phyloP scores from a whole-genome alignment of 1,140 invertebrate genomes.

The Trichonephila inaurata region DNA sequence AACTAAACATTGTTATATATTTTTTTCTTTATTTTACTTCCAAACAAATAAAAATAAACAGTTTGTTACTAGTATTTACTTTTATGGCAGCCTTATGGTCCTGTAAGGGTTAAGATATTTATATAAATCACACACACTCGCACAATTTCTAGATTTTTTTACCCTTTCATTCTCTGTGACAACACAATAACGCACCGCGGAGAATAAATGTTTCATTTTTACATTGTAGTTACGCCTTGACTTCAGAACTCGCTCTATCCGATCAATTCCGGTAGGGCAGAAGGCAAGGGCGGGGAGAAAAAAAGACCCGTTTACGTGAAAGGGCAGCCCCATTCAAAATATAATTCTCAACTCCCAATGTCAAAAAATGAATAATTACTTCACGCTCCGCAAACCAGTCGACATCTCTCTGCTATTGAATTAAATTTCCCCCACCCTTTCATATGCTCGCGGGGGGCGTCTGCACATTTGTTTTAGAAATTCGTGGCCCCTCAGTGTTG shows the following conservation, averaged over 20 bases:
- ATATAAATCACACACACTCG: no score
- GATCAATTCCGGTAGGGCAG: neutral
- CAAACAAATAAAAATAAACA: no score
- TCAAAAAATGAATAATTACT: slow-evolving; percentile 67
- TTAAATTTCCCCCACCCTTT: slow-evolving; percentile 35
- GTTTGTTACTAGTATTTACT: no score
- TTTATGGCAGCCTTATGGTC: no score
- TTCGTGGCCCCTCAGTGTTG: no score
- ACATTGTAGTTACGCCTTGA: neutral
- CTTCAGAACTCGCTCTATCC: neutral
- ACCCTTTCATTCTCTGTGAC: no score
- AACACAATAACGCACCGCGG: no score
- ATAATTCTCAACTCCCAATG: slow-evolving; percentile 3
- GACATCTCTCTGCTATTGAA: slow-evolving; percentile 61
- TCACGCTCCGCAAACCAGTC: slow-evolving; percentile 27
- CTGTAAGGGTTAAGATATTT: no score
- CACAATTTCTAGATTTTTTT: no score
- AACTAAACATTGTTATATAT: no score
- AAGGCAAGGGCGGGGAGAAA: neutral
- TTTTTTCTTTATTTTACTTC: no score
- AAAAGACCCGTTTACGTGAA: neutral
- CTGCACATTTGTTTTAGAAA: neutral
- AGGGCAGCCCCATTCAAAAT: neutral
- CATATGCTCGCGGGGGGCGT: neutral
- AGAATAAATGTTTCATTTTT: no score